Conservation (phyloP, 2,797 vertebrate species). For the Vireo griseus region DNA sequence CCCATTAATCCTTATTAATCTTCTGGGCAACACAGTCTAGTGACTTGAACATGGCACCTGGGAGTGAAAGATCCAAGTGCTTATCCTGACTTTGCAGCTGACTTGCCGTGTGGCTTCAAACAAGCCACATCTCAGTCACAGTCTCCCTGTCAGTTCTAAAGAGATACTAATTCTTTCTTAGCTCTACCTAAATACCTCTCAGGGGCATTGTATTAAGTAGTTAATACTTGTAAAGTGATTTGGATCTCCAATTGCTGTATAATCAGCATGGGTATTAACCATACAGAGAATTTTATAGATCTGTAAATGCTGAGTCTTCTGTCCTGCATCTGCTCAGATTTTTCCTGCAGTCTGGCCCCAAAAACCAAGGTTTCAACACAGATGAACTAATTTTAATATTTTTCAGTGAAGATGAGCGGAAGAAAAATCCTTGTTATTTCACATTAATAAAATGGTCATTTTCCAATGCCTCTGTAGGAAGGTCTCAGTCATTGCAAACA, state of each 20-base stretch:
- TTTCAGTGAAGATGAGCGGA: background rate
- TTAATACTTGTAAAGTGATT: slow-evolving; percentile 55
- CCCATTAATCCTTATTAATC: slow-evolving; percentile 48
- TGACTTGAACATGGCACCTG: background rate
- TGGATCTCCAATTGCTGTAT: slow-evolving; percentile 24
- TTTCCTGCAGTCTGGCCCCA: background rate
- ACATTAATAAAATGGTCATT: background rate
- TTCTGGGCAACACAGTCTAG: background rate
- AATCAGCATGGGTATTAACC: slow-evolving; percentile 39
- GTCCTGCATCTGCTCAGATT: background rate
- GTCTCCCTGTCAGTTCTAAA: background rate
- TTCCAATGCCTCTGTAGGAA: background rate
- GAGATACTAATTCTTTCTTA: slow-evolving; percentile 53
- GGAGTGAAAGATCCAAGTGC: background rate
- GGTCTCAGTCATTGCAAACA: background rate
- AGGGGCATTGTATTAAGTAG: slow-evolving; percentile 22
- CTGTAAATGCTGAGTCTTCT: slow-evolving; percentile 7
- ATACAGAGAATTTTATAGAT: background rate
- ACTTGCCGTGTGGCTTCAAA: slow-evolving; percentile 17
- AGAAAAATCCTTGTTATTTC: background rate
- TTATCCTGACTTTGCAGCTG: slow-evolving; percentile 34
- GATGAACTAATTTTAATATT: background rate
- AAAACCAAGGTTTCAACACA: background rate
- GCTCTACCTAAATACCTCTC: slow-evolving; percentile 33
- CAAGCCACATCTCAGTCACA: background rate